These are phyloP conservation scores for Auanema freiburgensis DNA, from an alignment of 2,888 invertebrate genomes.

Conservation along the genomic window DNA sequence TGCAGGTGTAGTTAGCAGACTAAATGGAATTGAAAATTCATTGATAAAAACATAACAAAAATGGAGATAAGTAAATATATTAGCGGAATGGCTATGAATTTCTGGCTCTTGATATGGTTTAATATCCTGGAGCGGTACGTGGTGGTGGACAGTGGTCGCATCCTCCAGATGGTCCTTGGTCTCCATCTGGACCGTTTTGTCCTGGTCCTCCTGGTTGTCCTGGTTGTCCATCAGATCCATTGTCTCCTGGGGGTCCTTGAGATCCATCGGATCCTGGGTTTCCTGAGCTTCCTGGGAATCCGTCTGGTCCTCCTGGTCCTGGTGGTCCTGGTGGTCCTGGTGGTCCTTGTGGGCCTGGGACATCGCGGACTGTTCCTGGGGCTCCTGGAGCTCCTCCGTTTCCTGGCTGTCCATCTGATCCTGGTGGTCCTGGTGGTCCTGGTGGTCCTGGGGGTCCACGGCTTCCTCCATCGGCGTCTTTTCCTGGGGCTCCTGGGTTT, in stretches of 20 bases:
- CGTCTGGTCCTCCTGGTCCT: constrained; percentile 36
- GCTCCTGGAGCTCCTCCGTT: constrained; percentile 42
- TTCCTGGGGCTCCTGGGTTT: constrained; percentile 47
- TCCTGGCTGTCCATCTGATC: constrained; percentile 7
- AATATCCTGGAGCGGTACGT: constrained; percentile 4
- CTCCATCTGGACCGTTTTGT: constrained; percentile 34
- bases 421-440: constrained; percentile 32
- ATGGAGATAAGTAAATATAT: no score
- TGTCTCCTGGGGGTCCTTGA: constrained; percentile 33
- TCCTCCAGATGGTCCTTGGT: constrained; percentile 27
- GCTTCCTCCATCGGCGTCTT: constrained; percentile 24
- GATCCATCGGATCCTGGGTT: constrained; percentile 28
- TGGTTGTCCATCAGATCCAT: constrained; percentile 34
- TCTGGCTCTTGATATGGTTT: not conserved
- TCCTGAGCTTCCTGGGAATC: constrained; percentile 34
- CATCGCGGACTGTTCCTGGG: constrained; percentile 39
- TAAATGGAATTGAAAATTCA: no score
- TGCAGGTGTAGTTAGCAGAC: no score
- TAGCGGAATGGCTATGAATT: no score
- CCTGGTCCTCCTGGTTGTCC: constrained; percentile 40
- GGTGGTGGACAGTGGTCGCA: constrained; percentile 15
- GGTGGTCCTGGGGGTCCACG: constrained; percentile 41
- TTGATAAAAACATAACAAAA: no score
- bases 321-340: constrained; percentile 35
- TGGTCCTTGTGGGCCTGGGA: constrained; percentile 26